Conservation (phyloP, 2,888 invertebrate species). For the Lypha dubia region DNA sequence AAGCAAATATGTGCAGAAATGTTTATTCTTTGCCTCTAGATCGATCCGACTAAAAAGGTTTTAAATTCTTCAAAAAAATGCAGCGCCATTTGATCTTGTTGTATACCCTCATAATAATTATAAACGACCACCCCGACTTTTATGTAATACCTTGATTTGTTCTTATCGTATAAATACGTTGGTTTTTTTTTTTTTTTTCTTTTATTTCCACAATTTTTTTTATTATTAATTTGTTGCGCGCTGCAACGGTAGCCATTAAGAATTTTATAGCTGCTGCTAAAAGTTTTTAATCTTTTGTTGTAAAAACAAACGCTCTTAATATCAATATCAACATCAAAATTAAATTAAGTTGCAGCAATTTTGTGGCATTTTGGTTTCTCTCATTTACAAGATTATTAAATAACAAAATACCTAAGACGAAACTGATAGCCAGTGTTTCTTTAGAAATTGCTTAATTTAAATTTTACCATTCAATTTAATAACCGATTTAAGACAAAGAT, state of each 20-base stretch:
- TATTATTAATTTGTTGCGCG: neutral
- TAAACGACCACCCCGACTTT: slow-evolving; percentile 33
- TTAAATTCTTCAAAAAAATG: slow-evolving; percentile 36
- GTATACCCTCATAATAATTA: slow-evolving; percentile 32
- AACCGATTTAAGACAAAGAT: slow-evolving; percentile 33
- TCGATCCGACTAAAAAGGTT: neutral
- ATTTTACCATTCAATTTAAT: slow-evolving; percentile 48
- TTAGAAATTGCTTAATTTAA: slow-evolving; percentile 58
- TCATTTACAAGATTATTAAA: slow-evolving; percentile 50
- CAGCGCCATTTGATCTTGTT: slow-evolving; percentile 54
- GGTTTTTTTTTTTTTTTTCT: slow-evolving; percentile 1
- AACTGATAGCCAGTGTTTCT: neutral
- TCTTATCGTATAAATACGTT: slow-evolving; percentile 19
- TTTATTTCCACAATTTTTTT: neutral
- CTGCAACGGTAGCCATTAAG: slow-evolving; percentile 29
- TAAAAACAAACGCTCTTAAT: slow-evolving; percentile 58
- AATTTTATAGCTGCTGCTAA: slow-evolving; percentile 38
- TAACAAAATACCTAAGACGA: slow-evolving; percentile 5
- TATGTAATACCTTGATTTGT: neutral
- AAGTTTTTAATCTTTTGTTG: slow-evolving; percentile 50
- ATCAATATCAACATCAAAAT: slow-evolving; percentile 42
- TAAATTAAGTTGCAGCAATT: slow-evolving; percentile 34
- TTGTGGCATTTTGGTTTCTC: slow-evolving; percentile 1
- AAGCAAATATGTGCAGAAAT: too few species aligned
- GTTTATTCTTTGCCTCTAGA: too few species aligned